Percentiles rank a stretch among this genome's conserved stretches.
Evolutionary conservation across 2,797 vertebrate species (phyloP).

Genomic region (Enteromius mattozi): DNA sequence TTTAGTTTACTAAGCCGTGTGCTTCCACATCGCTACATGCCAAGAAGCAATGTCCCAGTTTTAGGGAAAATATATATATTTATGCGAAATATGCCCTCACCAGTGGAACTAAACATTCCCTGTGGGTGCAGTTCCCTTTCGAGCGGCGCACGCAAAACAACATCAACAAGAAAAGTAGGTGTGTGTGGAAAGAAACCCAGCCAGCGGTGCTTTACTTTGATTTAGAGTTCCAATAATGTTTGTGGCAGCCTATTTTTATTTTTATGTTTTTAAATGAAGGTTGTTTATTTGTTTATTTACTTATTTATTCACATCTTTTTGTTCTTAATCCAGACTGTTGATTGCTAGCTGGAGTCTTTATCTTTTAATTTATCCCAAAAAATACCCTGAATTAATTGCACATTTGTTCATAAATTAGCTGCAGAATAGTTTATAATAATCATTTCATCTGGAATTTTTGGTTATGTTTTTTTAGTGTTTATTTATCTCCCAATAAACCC

Average conservation of each 20-base stretch:
- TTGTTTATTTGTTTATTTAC: slow-evolving; percentile 38
- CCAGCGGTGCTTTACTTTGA: slow-evolving; percentile 39
- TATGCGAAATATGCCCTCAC: slow-evolving; percentile 67
- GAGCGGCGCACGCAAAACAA: slow-evolving; percentile 67
- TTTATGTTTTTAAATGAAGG: slow-evolving; percentile 24
- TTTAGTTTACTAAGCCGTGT: slow-evolving; percentile 37
- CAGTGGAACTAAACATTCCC: slow-evolving; percentile 71
- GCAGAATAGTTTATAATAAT: neutral
- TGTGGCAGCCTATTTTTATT: slow-evolving; percentile 31
- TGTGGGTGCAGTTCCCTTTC: slow-evolving; percentile 71
- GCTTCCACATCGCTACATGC: slow-evolving; percentile 45
- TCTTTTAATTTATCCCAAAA: slow-evolving; percentile 2
- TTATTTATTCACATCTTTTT: slow-evolving; percentile 22
- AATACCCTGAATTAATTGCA: neutral
- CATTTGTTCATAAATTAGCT: neutral
- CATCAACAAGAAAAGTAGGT: slow-evolving; percentile 63
- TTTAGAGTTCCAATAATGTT: slow-evolving; percentile 35
- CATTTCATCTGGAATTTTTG: slow-evolving; percentile 2
- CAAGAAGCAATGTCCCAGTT: slow-evolving; percentile 75
- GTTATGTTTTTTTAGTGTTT: neutral
- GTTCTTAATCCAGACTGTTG: slow-evolving; percentile 17
- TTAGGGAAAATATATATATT: slow-evolving; percentile 64
- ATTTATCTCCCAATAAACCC: slow-evolving; percentile 10
- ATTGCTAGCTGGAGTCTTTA: slow-evolving; percentile 15
- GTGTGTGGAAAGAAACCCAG: slow-evolving; percentile 7